phyloP scores from a whole-genome alignment of 2,113 vertebrate genomes.

The Columbina picui region DNA sequence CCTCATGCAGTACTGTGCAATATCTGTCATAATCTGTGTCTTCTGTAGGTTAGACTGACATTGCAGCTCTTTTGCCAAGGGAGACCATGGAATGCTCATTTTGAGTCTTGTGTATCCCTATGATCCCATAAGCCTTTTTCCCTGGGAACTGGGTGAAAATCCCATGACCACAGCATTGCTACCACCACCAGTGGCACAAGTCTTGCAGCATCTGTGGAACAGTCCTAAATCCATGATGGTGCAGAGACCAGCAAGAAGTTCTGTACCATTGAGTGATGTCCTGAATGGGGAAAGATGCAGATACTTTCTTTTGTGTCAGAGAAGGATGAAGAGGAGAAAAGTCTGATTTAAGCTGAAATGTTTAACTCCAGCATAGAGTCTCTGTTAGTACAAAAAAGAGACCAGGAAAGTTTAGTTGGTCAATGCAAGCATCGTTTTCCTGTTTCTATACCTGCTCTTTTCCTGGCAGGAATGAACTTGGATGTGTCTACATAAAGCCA shows the following conservation, averaged over 20 bases:
- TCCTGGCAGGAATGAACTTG: conserved; percentile 53
- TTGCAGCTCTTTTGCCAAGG: neutral
- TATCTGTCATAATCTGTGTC: neutral
- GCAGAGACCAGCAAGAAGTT: neutral
- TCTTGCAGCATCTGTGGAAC: neutral
- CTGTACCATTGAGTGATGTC: neutral
- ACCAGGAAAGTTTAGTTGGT: neutral
- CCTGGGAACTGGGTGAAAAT: neutral
- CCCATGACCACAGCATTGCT: neutral
- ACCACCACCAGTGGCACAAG: neutral
- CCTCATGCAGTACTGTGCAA: neutral
- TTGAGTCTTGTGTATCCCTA: neutral
- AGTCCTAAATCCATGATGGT: neutral
- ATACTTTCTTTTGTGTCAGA: neutral
- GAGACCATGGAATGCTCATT: neutral
- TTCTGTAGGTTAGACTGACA: neutral
- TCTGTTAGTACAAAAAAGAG: neutral
- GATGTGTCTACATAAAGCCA: conserved; percentile 48
- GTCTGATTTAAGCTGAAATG: neutral
- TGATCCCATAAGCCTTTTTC: neutral
- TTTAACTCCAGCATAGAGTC: neutral
- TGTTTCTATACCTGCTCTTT: neutral
- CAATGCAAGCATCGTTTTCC: neutral
- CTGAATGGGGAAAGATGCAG: neutral
- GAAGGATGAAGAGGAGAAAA: neutral